Evolutionary conservation across 2,797 vertebrate genomes (phyloP), one percentile per base, ranked within the genome.

Genomic region (Myoxocephalus aenaeus): DNA sequence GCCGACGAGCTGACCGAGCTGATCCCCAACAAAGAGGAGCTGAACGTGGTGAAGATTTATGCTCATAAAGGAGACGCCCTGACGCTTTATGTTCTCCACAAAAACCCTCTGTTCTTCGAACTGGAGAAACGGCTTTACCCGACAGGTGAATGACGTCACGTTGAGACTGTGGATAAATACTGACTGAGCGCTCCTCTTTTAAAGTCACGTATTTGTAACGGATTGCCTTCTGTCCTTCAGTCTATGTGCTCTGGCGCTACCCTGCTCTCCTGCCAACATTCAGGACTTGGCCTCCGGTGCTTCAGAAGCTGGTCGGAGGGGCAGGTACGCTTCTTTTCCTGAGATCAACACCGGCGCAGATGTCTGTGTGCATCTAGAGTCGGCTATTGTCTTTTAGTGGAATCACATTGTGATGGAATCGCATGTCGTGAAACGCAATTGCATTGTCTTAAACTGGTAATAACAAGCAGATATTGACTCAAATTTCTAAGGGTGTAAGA

Each of bases 41-140:
- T 99, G 75, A 98, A 95, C 78, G 84, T 97, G 42, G 91, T 99
- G 70, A 99, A 97, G 93, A 88, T 97, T 58, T 96, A 97, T 48
- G 90, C 93, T 40, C 96, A 99, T 89, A 97, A 96, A 89, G 97
- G 98, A 83, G 97, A 98, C 69, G 86, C 95, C 0, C 73, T 97
- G 72, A 97, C 96, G 22, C 88, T 97, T 54, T 99, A 97, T 25
- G 84, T 95, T 75, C 95, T 96, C 29, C 95, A 92, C 71, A 97
- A 93, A 89, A 98, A 97, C 73, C 98, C 98, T 7, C 69, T 98
- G n/a, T 95, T 99, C 75, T 99, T 99, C 94, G 97, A 98, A 88
- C 65, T 94, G 79, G 97, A 97, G 65, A 99, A 95, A 86, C 92
- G 83, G 32, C 86, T 99, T 46, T 97, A 97, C 86, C 98, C 97